Percentiles rank a stretch among this genome's conserved stretches.
Conservation (phyloP, 1,140 invertebrate genomes). For the Teleogryllus occipitalis region DNA sequence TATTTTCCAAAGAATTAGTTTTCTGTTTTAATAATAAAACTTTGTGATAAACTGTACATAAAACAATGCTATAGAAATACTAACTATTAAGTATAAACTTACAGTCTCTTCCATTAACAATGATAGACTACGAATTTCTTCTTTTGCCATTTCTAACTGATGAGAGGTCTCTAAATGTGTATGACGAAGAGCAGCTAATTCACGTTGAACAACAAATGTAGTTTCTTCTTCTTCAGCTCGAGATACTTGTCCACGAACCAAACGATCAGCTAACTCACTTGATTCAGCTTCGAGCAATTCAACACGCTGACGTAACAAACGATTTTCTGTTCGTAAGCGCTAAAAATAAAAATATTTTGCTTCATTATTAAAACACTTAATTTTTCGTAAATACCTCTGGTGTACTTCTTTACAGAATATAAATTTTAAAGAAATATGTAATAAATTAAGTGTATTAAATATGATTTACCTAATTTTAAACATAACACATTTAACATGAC, state of each 20-base stretch:
- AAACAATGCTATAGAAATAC: no score
- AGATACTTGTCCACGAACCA: constrained; percentile 93
- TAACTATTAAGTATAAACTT: neutral
- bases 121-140: constrained; percentile 66
- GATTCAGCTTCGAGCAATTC: constrained; percentile 90
- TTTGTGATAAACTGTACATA: no score
- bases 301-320: constrained; percentile 83
- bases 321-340: constrained; percentile 90
- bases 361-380: no score
- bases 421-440: no score
- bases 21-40: no score
- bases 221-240: constrained; percentile 86
- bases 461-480: no score
- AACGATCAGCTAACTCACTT: constrained; percentile 77
- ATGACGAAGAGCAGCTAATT: constrained; percentile 63
- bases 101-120: constrained; percentile 61
- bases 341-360: constrained; percentile 33
- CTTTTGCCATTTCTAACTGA: constrained; percentile 73
- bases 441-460: no score
- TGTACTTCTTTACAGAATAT: no score
- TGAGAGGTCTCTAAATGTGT: constrained; percentile 73
- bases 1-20: no score
- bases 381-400: no score
- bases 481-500: no score
- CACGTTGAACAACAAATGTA: constrained; percentile 58